Evolutionary conservation across 1,140 invertebrate species (phyloP).

Genomic region (Tachypleus tridentatus): DNA sequence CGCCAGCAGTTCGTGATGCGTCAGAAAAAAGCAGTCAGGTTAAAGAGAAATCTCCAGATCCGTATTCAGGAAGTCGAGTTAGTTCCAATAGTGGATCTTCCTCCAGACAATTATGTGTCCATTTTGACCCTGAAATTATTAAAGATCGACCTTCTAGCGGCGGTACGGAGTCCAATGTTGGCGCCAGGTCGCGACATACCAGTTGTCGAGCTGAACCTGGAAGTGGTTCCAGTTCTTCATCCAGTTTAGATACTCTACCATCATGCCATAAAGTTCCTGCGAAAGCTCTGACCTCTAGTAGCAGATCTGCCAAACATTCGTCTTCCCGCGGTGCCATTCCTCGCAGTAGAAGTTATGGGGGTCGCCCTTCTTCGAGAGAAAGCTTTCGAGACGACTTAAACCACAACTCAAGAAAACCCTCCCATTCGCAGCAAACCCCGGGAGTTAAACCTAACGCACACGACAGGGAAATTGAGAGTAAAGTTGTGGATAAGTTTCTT

Average conservation of each 20-base stretch:
- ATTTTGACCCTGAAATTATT: too few relatives aligned
- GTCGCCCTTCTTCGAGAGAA: conserved; percentile 7
- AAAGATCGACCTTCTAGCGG: not conserved
- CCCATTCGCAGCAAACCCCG: not conserved
- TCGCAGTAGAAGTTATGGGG: conserved; percentile 19
- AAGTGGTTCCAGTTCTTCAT: not conserved
- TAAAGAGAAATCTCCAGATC: conserved; percentile 6
- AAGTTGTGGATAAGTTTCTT: conserved; percentile 12
- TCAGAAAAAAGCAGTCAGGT: conserved; percentile 5
- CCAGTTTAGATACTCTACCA: not conserved
- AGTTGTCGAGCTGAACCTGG: not conserved
- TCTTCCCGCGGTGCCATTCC: conserved; percentile 3
- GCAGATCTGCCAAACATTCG: not conserved
- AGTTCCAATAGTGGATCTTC: not conserved
- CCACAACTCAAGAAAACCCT: too few relatives aligned
- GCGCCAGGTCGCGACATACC: conserved; percentile 5
- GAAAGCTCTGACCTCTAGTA: conserved; percentile 1
- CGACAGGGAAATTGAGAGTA: conserved; percentile 19
- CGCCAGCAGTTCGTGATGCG: conserved; percentile 7
- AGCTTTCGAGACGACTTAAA: not conserved
- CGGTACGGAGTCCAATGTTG: not conserved
- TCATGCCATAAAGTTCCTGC: not conserved
- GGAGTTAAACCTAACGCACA: conserved; percentile 14
- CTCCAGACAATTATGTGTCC: not conserved
- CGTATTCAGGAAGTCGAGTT: not conserved